These are phyloP conservation scores for Phalacrocorax pelagicus DNA, from an alignment of 2,113 vertebrate genomes.

Conservation along the genomic window DNA sequence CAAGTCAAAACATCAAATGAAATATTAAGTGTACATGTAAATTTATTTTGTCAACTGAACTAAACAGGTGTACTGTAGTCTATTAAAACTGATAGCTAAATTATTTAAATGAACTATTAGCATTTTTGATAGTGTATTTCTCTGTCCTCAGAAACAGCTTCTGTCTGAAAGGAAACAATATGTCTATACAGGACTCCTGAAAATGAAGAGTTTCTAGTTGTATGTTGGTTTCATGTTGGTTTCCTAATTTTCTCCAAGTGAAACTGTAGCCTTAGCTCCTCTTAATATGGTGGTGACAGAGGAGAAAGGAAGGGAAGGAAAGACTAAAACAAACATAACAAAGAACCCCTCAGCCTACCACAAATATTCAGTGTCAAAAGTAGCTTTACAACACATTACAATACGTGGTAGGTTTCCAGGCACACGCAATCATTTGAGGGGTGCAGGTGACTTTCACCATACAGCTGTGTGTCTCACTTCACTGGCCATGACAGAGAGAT, in stretches of 20 bases:
- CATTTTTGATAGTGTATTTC: background rate
- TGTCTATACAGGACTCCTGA: background rate
- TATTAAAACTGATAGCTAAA: background rate
- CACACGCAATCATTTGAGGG: background rate
- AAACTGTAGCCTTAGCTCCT: background rate
- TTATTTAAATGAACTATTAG: background rate
- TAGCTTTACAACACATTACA: background rate
- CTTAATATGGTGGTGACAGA: background rate
- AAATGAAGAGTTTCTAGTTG: background rate
- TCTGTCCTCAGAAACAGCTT: background rate
- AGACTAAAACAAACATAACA: background rate
- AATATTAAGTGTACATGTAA: background rate
- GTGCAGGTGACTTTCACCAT: background rate
- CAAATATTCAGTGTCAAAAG: background rate
- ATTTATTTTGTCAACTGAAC: background rate
- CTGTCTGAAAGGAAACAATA: background rate
- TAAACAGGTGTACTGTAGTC: background rate
- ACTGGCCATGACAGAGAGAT: background rate
- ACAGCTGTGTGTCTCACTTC: background rate
- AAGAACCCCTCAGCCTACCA: background rate
- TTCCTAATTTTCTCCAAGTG: background rate
- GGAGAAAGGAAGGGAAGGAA: background rate
- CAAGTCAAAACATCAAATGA: background rate
- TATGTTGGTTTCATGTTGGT: background rate
- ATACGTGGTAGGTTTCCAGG: background rate